Base-by-base conservation (phyloP, 2,888 invertebrate species). In the Drosophila fulvimacula region DNA sequence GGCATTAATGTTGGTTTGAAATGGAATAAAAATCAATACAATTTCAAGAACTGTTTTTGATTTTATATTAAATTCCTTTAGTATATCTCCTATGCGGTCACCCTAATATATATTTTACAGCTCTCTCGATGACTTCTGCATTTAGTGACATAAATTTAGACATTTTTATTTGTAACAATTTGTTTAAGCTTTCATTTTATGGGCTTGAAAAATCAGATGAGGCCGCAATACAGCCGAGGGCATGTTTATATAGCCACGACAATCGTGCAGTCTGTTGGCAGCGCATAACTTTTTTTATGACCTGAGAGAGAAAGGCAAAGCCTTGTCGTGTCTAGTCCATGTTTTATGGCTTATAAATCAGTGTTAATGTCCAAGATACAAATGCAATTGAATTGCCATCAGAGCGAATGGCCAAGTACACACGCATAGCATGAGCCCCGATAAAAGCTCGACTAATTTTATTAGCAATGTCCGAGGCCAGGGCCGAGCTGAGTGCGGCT, bases 291-390 rank as follows among this genome's bases (percentile, higher is more conserved):
- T 46, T 46, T 36, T 57, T 36, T 46, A 57, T 19, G 36, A 17
- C 10, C 13, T 27, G 9, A n/a, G 51, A 55, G 39, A 34, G 24
- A 7, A 27, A 56, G 39, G 17, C 21, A 62, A 41, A 60, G 53
- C 19, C 52, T 34, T 19, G 21, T 7, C 38, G 38, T 32, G 81
- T 81, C 81, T 82, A 74, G 73, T 69, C 62, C 39, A 63, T 60
- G 42, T 77, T 88, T 85, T 82, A 88, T 88, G 58, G 81, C 63
- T 48, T 71, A 88, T 88, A 83, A 83, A 88, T 88, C 88, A 78
- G 76, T 63, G 69, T 69, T 73, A 88, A 76, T 73, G 81, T 70
- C 73, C 56, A 60, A 67, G 64, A 52, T 60, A 69, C 61, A 71
- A 71, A 55, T 64, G 58, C 79, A 79, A 80, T 77, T 77, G 69